Evolutionary conservation across 2,888 invertebrate genomes (phyloP), one percentile per base, ranked within the genome.

Genomic region (Epiperipatus broadwayi): DNA sequence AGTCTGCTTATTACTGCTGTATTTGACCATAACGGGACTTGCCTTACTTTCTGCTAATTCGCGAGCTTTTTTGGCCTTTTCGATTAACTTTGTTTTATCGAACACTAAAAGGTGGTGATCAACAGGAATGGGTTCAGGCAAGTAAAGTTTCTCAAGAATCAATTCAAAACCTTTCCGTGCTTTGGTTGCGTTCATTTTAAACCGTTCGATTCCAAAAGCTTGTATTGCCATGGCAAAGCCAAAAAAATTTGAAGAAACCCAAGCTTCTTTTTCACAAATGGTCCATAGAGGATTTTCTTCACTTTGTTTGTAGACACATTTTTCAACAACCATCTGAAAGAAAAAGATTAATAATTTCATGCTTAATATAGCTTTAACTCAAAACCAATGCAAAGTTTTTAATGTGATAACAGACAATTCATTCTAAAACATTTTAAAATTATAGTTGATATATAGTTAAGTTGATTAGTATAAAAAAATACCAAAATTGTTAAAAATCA

Each of bases 201-300:
- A 89, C 44, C 87, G 67, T 43, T 87, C 85, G 46, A 80, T 65
- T 2, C 85, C 89, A 61, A 87, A 89, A 4, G 78, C 78, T 46
- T 84, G 74, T 47, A 91, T 81, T 4, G 87, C 78, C 40, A 77
- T 64, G 22, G 81, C 75, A 56, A 89, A 78, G 21, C 87, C 89
- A 59, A 73, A 76, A 35, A 89, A 73, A 52, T 78, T 75, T 2
- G 87, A 87, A 53, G 79, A 78, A 43, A 91, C 75, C 76, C 84
- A 85, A 1, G 85, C 87, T 2, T 77, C 73, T 40, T 87, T 69
- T 20, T 71, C 63, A 16, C 81, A 83, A 21, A 78, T 60, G 2
- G 87, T 87, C 63, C 73, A 74, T 3, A 70, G 69, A 1, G 67
- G 65, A 55, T 72, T 69, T 29, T 76, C 72, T 14, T 72, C 72